Percentiles rank a stretch among this genome's conserved stretches.
Conservation (phyloP, 2,888 invertebrate genomes). For the Macaria liturata region DNA sequence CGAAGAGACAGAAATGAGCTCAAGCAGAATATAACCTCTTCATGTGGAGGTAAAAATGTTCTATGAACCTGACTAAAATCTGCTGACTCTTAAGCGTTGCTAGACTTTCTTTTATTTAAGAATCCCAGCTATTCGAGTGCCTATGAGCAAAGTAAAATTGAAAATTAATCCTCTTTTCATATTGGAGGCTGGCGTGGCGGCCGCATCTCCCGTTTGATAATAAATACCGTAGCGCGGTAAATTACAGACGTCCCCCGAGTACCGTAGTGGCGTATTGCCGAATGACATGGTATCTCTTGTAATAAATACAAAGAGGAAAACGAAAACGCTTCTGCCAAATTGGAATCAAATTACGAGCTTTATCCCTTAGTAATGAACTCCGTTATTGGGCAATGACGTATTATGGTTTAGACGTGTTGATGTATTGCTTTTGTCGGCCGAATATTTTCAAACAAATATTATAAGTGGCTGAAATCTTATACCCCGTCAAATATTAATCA, state of each 20-base stretch:
- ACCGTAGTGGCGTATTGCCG: constrained; percentile 15
- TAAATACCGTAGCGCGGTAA: constrained; percentile 22
- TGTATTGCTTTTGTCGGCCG: neutral
- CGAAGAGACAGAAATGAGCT: too few relatives aligned
- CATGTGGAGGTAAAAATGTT: too few relatives aligned
- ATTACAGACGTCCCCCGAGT: constrained; percentile 21
- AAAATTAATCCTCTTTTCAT: constrained; percentile 9
- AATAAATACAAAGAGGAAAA: constrained; percentile 28
- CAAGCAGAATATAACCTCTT: too few relatives aligned
- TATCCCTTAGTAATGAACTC: constrained; percentile 31
- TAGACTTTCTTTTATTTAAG: too few relatives aligned
- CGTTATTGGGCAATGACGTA: constrained; percentile 20
- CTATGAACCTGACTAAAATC: too few relatives aligned
- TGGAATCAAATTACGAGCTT: constrained; percentile 34
- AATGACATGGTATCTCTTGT: constrained; percentile 19
- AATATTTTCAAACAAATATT: too few relatives aligned
- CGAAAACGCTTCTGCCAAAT: constrained; percentile 28
- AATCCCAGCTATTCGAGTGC: too few relatives aligned
- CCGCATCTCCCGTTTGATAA: constrained; percentile 18
- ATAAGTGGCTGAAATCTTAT: too few relatives aligned
- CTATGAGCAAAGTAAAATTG: too few relatives aligned
- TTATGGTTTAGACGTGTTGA: constrained; percentile 1
- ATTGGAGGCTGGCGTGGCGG: constrained; percentile 2
- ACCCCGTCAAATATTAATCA: too few relatives aligned
- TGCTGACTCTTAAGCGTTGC: too few relatives aligned